Conservation (phyloP, 2,888 invertebrate genomes). For the Mesoligia furuncula region DNA sequence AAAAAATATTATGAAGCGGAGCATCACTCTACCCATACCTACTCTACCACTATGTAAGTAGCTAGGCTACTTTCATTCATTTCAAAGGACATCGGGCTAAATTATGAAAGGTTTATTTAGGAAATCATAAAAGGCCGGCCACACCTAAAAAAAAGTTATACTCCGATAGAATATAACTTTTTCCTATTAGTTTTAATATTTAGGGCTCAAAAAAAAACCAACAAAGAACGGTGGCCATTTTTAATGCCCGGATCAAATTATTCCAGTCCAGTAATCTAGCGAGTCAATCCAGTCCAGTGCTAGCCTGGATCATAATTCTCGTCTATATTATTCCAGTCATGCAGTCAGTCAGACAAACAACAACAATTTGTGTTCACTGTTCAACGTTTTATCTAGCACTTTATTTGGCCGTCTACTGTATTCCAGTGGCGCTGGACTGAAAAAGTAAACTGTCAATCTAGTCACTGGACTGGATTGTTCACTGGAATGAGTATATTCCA, state of each 20-base stretch:
- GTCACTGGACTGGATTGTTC: not conserved
- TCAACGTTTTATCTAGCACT: not conserved
- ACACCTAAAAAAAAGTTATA: not conserved
- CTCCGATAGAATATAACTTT: not conserved
- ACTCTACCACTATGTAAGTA: not conserved
- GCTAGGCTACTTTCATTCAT: not conserved
- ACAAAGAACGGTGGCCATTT: not conserved
- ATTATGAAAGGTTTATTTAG: not conserved
- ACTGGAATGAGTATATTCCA: not conserved
- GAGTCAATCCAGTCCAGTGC: not conserved
- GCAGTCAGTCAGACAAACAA: not conserved
- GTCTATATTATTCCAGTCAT: not conserved
- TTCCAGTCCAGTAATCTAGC: not conserved
- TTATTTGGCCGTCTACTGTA: not conserved
- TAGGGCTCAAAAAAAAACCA: not conserved
- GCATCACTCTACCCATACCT: not conserved
- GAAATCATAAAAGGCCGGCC: not conserved
- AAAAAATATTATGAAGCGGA: not conserved
- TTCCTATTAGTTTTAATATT: not conserved
- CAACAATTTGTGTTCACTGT: not conserved
- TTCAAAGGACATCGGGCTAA: not conserved
- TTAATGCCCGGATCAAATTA: not conserved
- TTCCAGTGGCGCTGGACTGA: not conserved
- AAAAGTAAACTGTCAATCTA: not conserved
- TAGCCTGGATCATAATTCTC: not conserved